Base-by-base conservation (phyloP, 2,797 vertebrate genomes). In the Oreortyx pictus region DNA sequence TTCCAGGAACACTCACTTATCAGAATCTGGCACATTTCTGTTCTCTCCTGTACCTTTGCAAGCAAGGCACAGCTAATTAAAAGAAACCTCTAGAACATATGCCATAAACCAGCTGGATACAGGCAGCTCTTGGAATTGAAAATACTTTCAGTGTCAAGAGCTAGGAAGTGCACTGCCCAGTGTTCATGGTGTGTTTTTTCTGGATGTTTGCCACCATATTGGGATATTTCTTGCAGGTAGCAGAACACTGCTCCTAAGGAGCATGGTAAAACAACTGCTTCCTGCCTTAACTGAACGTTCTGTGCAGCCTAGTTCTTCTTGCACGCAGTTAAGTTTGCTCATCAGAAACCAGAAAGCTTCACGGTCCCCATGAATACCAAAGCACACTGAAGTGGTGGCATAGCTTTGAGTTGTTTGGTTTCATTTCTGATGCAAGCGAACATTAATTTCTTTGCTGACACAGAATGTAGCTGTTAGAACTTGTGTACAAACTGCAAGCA, bases 231-330 rank as follows among this genome's bases (percentile, higher is more conserved):
- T 77, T 91, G 68, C 68, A 87, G 84, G 65, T 44, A 82, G 71
- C 90, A 72, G 49, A 61, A 74, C 33, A 23, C n/a, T 67, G 68
- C 59, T 94, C 23, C 20, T 33, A 75, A 61, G 76, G 20, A 86
- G 71, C 37, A 66, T 16, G 65, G 78, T 86, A 59, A 64, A 75
- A 74, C 47, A 79, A 62, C 57, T 79, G 37, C 87, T 84, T 94
- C 46, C 59, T 76, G 70, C 52, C 67, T 70, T 85, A 93, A 91
- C 89, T 79, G n/a, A 88, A 52, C 47, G 84, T 67, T 41, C 62
- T 83, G 70, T 79, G 44, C n/a, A 16, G 50, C 57, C 27, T 62
- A 43, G 39, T 41, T 70, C 56, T 2, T 1, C 64, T 78, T 90
- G 75, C 54, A 47, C 29, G 4, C 35, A 31, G 72, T 22, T 46